These are phyloP conservation scores for Pachycephus smyrnensis DNA, from an alignment of 2,888 invertebrate species.

Conservation along the genomic window DNA sequence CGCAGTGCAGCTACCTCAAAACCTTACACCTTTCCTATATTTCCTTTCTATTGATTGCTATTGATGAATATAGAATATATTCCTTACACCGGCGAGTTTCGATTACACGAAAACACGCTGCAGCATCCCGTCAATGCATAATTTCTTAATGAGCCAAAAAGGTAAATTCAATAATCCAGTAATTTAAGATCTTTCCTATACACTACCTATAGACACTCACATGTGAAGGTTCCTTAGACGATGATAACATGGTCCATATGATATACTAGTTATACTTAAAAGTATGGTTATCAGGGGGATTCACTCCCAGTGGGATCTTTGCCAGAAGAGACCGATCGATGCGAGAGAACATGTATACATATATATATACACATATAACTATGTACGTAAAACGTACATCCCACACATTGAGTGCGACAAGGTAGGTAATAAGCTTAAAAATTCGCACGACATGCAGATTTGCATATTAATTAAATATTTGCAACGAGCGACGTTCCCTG, in stretches of 20 bases:
- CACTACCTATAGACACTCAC: no score
- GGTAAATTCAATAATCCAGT: not conserved
- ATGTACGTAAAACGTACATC: not conserved
- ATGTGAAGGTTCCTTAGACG: not conserved
- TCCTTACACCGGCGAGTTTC: not conserved
- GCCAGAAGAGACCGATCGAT: conserved; percentile 46
- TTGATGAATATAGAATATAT: not conserved
- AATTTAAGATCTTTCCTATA: not conserved
- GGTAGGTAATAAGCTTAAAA: conserved; percentile 16
- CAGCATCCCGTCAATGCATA: not conserved
- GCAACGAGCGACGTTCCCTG: not conserved
- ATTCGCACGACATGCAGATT: conserved; percentile 20
- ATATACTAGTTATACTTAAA: not conserved
- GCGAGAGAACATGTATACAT: conserved; percentile 13
- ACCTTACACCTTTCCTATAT: not conserved
- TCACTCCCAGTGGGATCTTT: conserved; percentile 37
- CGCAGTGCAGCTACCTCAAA: not conserved
- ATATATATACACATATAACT: not conserved
- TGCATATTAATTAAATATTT: conserved; percentile 29
- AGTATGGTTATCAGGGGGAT: not conserved
- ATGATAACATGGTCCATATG: not conserved
- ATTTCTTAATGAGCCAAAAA: not conserved
- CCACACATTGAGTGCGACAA: not conserved
- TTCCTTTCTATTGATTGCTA: not conserved
- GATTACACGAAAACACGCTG: not conserved